Evolutionary conservation across 2,888 invertebrate genomes (phyloP), one percentile per base, ranked within the genome.

Genomic region (Cinara cedri): DNA sequence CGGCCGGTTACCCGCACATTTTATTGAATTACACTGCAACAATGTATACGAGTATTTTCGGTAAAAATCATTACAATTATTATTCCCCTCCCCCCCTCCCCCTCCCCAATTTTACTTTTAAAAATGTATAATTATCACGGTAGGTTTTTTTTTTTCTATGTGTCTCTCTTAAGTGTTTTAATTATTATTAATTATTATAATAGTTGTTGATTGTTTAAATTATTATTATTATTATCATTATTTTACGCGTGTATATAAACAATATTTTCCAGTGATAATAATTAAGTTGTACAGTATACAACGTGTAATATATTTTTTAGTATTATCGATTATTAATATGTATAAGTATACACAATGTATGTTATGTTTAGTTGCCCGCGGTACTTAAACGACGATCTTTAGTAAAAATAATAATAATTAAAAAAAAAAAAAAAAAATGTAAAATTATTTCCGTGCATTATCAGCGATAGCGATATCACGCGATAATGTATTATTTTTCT

Each of bases 211-310:
- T 62, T 24, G 72, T 72, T 72, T 72, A 57, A 57, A 34, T 34
- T 34, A 34, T 34, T 34, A 34, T 34, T 34, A 34, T 34, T 34
- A 34, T 34, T 34, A 34, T 34, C 6, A 34, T 34, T 34, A 6
- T 34, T 4, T 34, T 34, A 6, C 6, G 6, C 6, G 6, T n/a
- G 44, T 21, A 49, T 24, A 16, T 46, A 72, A 6, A 55, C 26
- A 62, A 72, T 72, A 72, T 49, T 60, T 34, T 72, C 26, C 60
- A 72, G 72, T 72, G 72, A 72, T 72, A 72, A 72, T 72, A 72
- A 72, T 72, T 60, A 72, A 72, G 60, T 49, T 72, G 49, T 49
- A 49, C 44, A 57, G 21, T 55, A 34, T 13, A 24, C 26, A 26
- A 34, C 34, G 49, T 34, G 54, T 54, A 44, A 44, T 42, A 34